phyloP scores from a whole-genome alignment of 1,140 invertebrate species.

The Dinoponera quadriceps region DNA sequence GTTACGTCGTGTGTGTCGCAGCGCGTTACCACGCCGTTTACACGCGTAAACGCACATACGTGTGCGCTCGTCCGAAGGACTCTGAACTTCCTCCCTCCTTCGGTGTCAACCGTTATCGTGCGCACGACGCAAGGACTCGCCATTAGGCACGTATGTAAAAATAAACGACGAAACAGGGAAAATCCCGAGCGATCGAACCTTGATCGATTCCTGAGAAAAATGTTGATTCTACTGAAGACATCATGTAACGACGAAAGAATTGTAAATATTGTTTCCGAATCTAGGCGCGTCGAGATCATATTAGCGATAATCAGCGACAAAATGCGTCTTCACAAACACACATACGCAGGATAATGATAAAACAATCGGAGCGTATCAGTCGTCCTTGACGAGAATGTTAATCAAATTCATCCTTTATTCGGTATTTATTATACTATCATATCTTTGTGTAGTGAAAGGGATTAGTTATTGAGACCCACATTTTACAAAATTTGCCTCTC shows the following conservation, averaged over 20 bases:
- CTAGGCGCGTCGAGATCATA: background rate
- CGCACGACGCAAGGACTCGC: conserved; percentile 49
- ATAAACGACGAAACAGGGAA: conserved; percentile 37
- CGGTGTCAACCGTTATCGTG: conserved; percentile 52
- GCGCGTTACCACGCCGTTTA: background rate
- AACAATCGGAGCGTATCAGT: background rate
- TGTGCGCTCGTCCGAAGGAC: conserved; percentile 43
- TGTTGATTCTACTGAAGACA: background rate
- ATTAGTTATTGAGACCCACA: conserved; percentile 42
- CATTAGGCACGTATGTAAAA: background rate
- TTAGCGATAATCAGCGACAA: background rate
- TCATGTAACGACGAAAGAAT: background rate
- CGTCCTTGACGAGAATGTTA: conserved; percentile 25
- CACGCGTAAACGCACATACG: conserved; percentile 16
- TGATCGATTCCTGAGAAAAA: conserved; percentile 21
- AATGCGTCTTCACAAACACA: conserved; percentile 7
- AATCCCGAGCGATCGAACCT: background rate
- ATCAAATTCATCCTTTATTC: conserved; percentile 36
- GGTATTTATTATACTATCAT: conserved; percentile 33
- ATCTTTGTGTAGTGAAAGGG: conserved; percentile 12
- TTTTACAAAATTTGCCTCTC: conserved; percentile 4
- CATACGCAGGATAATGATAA: conserved; percentile 13
- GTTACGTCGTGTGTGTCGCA: conserved; percentile 5
- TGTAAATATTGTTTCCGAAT: background rate
- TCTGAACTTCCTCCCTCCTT: conserved; percentile 70